phyloP scores from a whole-genome alignment of 2,888 invertebrate species.

The Rosalia funebris region DNA sequence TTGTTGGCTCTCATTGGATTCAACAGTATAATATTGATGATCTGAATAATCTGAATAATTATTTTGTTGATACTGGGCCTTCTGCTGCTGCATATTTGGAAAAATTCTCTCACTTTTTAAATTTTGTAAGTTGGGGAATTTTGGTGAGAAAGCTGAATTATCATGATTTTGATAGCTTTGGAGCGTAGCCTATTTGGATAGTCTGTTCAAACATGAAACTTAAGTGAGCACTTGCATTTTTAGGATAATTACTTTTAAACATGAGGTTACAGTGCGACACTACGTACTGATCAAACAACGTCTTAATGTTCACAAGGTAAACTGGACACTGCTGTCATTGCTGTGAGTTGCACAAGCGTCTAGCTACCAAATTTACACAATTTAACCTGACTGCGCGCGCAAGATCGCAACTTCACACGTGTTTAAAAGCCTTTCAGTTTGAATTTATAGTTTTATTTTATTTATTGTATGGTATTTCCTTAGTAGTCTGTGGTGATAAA shows the following conservation, averaged over 20 bases:
- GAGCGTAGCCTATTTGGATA: conserved; percentile 71
- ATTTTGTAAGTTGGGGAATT: conserved; percentile 57
- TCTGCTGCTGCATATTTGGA: conserved; percentile 55
- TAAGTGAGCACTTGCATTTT: conserved; percentile 27
- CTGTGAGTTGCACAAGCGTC: too few species aligned
- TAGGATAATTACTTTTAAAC: conserved; percentile 30
- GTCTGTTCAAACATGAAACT: conserved; percentile 36
- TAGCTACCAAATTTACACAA: too few species aligned
- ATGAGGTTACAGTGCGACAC: conserved; percentile 23
- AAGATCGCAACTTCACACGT: too few species aligned
- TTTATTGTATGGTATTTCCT: too few species aligned
- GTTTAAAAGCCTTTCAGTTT: too few species aligned
- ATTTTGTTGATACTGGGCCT: conserved; percentile 49
- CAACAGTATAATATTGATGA: conserved; percentile 56
- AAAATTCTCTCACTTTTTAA: conserved; percentile 65
- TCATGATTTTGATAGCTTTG: conserved; percentile 72
- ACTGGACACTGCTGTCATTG: conserved; percentile 23
- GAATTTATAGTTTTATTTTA: too few species aligned
- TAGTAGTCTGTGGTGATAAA: too few species aligned
- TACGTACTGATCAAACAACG: conserved; percentile 30
- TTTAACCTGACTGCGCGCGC: too few species aligned
- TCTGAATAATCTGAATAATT: conserved; percentile 48
- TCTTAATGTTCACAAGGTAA: conserved; percentile 51
- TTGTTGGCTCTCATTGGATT: conserved; percentile 59
- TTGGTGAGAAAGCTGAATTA: conserved; percentile 69